Evolutionary conservation across 2,113 vertebrate species (phyloP).

Genomic region (Trachemys scripta): DNA sequence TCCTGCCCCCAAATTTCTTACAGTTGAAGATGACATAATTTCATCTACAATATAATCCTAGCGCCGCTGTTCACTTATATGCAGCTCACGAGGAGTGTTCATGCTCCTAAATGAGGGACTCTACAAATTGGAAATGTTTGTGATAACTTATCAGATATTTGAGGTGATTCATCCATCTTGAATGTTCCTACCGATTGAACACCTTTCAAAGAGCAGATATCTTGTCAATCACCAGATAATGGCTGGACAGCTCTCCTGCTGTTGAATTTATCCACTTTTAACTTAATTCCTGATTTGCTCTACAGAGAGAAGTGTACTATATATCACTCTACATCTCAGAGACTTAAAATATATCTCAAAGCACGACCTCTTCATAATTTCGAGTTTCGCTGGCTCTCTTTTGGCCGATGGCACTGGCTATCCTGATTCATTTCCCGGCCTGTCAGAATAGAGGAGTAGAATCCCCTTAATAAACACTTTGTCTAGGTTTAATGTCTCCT

Average conservation of each 20-base stretch:
- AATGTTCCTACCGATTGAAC: neutral
- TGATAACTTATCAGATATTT: neutral
- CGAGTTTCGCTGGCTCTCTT: neutral
- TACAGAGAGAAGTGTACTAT: neutral
- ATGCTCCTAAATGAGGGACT: neutral
- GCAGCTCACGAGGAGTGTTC: accelerated
- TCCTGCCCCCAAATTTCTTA: neutral
- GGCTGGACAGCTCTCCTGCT: neutral
- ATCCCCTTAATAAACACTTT: slow-evolving; percentile 33
- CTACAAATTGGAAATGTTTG: accelerated
- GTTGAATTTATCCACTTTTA: neutral
- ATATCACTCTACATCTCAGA: neutral
- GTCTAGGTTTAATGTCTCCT: slow-evolving; percentile 47
- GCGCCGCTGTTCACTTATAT: accelerated
- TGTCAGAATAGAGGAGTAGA: slow-evolving; percentile 9
- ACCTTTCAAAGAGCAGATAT: neutral
- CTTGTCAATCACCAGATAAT: neutral
- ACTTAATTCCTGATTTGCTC: accelerated
- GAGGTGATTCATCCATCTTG: neutral
- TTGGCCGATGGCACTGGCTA: neutral
- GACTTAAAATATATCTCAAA: neutral
- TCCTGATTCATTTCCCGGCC: slow-evolving; percentile 8
- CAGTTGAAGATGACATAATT: accelerated
- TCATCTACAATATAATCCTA: neutral
- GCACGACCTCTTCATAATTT: neutral